Evolutionary conservation across 2,888 invertebrate species (phyloP).

Genomic region (Eurois occulta): DNA sequence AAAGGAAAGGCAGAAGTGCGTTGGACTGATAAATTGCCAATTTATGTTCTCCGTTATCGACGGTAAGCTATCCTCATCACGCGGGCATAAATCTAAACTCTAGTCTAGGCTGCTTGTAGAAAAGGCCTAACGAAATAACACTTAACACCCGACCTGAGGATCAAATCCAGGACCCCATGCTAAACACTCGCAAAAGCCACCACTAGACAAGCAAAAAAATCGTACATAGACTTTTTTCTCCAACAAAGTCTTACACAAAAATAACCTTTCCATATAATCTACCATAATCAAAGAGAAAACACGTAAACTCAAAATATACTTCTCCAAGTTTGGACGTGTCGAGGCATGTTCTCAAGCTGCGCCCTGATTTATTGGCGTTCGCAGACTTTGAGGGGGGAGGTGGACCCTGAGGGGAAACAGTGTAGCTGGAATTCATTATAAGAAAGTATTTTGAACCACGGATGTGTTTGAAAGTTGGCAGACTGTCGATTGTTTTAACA

Average conservation of each 20-base stretch:
- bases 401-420: slow-evolving; percentile 29
- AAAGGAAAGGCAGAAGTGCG: too few relatives aligned
- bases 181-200: too few relatives aligned
- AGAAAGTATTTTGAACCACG: slow-evolving; percentile 53
- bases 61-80: too few relatives aligned
- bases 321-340: slow-evolving; percentile 70
- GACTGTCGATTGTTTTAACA: neutral
- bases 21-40: too few relatives aligned
- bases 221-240: neutral
- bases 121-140: too few relatives aligned
- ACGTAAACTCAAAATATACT: slow-evolving; percentile 71
- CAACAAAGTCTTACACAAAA: slow-evolving; percentile 13
- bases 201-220: too few relatives aligned
- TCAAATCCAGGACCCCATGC: too few relatives aligned
- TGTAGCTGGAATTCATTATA: slow-evolving; percentile 60
- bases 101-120: too few relatives aligned
- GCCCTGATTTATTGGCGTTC: slow-evolving; percentile 71
- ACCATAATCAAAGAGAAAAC: slow-evolving; percentile 62
- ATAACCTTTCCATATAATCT: slow-evolving; percentile 38
- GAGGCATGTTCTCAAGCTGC: slow-evolving; percentile 72
- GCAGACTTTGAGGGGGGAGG: slow-evolving; percentile 37
- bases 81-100: too few relatives aligned
- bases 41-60: too few relatives aligned
- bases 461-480: slow-evolving; percentile 36
- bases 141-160: too few relatives aligned